These are phyloP conservation scores for Napeogenes inachia DNA, from an alignment of 2,888 invertebrate genomes.

Conservation along the genomic window DNA sequence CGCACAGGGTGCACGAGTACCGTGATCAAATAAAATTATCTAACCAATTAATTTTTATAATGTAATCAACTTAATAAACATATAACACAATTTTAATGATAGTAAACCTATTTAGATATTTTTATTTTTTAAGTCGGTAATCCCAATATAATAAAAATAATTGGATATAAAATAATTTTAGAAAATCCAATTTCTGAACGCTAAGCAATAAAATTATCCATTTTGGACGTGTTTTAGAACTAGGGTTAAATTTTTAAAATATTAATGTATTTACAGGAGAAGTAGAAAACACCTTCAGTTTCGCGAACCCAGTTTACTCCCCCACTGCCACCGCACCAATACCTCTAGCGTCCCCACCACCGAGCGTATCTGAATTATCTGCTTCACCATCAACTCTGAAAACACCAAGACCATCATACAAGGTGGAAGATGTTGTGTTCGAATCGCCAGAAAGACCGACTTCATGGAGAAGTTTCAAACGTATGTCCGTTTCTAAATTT, in stretches of 20 bases:
- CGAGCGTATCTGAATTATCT: conserved; percentile 37
- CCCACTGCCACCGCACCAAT: conserved; percentile 71
- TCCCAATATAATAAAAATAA: no score
- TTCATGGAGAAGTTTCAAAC: conserved; percentile 67
- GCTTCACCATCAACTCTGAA: conserved; percentile 50
- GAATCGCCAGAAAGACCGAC: conserved; percentile 75
- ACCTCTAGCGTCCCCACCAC: conserved; percentile 41
- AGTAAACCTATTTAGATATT: no score
- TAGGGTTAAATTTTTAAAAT: no score
- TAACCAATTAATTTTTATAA: no score
- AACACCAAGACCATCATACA: conserved; percentile 79
- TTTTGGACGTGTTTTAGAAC: no score
- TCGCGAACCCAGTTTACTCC: conserved; percentile 90
- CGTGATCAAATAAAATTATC: conserved; percentile 14
- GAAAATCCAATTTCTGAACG: no score
- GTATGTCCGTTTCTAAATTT: conserved; percentile 58
- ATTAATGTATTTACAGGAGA: conserved; percentile 29
- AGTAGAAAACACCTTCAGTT: conserved; percentile 77
- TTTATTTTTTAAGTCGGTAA: no score
- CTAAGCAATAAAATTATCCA: no score
- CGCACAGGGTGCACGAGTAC: no score
- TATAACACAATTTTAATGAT: no score
- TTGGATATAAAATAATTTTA: no score
- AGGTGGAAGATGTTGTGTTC: conserved; percentile 86
- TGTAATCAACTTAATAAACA: no score